Evolutionary conservation across 2,113 vertebrate species (phyloP), one percentile per base, ranked within the genome.

Genomic region (Eleginops maclovinus): DNA sequence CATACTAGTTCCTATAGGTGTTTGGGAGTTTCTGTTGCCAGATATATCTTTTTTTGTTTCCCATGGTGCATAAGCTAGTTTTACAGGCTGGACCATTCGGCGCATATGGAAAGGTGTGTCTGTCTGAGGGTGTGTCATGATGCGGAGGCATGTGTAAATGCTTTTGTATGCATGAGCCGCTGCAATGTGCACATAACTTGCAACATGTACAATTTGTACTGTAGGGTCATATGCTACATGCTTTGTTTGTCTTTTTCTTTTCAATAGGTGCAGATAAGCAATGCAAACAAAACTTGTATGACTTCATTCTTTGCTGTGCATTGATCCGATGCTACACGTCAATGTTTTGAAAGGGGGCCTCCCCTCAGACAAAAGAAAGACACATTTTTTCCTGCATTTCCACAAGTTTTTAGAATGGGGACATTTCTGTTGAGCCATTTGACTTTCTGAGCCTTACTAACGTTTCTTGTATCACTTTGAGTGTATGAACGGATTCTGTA

Each of bases 81-180:
- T 74, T 61, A 82, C 92, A 81, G 71, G 89, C 62, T 84, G 10
- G 10, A 31, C 65, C 26, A 75, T 74, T 31, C 55, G 21, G 21
- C 44, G 47, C 54, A 16, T 53, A 4, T 8, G 22, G 11, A 44
- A 69, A 89, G 85, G 85, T 67, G 88, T 92, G 89, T 79, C 84
- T 50, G n/a, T 51, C 12, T 13, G 36, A 36, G 62, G 84, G 53
- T 65, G 41, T 75, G 72, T 73, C 31, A 36, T 36, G 31, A 36
- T 36, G 31, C 8, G 7, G 31, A 36, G 31, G 60, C 26, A 2
- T 17, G 22, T 59, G 28, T 36, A 13, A 36, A 51, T 41, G 26
- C n/a, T 16, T 70, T 41, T 55, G 4, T 19, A 63, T 14, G 16
- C 24, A 51, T 10, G 9, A 43, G 11, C 14, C 4, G 17, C 55